These are phyloP conservation scores for Trichopria drosophilae DNA, from an alignment of 2,888 invertebrate species.

Conservation along the genomic window DNA sequence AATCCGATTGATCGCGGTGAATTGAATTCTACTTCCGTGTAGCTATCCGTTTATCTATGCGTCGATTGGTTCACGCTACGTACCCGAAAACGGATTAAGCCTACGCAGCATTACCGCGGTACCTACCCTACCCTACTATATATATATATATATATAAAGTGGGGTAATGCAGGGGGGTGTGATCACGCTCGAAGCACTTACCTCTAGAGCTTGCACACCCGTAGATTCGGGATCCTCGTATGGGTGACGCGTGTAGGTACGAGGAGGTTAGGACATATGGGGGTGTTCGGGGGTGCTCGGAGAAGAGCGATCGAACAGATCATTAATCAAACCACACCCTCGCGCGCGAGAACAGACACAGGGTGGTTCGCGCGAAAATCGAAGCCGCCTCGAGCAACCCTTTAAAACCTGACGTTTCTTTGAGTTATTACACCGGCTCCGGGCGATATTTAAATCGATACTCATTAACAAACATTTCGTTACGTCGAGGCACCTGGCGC, in stretches of 20 bases:
- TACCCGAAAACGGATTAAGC: constrained; percentile 22
- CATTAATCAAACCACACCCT: constrained; percentile 59
- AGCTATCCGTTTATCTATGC: constrained; percentile 31
- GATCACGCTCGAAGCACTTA: constrained; percentile 37
- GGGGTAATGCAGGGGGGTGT: constrained; percentile 15
- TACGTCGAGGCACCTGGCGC: too few species aligned
- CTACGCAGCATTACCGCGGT: too few species aligned
- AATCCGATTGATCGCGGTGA: constrained; percentile 30
- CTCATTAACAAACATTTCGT: too few species aligned
- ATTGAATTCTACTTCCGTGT: constrained; percentile 30
- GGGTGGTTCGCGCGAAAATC: constrained; percentile 42
- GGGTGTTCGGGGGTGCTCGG: constrained; percentile 44
- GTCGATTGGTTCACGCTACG: constrained; percentile 21
- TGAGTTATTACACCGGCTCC: too few species aligned
- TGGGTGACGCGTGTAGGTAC: too few species aligned
- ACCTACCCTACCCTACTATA: constrained; percentile 5
- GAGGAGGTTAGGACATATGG: too few species aligned
- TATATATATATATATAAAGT: constrained; percentile 15
- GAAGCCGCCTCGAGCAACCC: constrained; percentile 34
- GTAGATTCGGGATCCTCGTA: too few species aligned
- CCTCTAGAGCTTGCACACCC: too few species aligned
- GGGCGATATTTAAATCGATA: too few species aligned
- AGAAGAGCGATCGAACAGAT: constrained; percentile 54
- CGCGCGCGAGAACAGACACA: constrained; percentile 47
- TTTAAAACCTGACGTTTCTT: too few species aligned